Conservation (phyloP, 2,888 invertebrate genomes). For the Trissonchulus latispiculum region DNA sequence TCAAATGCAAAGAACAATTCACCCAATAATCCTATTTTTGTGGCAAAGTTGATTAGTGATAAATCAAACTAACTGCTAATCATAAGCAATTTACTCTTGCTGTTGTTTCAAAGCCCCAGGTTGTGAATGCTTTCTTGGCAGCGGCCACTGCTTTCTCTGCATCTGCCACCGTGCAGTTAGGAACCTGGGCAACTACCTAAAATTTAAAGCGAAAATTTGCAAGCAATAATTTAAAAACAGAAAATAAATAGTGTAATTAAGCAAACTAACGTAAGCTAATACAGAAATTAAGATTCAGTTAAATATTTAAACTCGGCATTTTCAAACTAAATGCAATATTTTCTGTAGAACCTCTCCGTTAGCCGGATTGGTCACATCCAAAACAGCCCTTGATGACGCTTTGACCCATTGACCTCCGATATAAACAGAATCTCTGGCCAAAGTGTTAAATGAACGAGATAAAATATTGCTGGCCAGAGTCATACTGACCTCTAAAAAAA, state of each 20-base stretch:
- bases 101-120: conserved; percentile 18
- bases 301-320: too few species aligned
- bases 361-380: conserved; percentile 21
- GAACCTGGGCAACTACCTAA: conserved; percentile 16
- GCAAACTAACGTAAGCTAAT: too few species aligned
- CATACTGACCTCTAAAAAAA: too few species aligned
- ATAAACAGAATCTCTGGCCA: background rate
- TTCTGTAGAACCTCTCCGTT: conserved; percentile 14
- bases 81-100: conserved; percentile 18
- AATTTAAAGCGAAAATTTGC: conserved; percentile 2
- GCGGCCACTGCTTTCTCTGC: background rate
- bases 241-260: too few species aligned
- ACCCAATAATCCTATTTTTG: too few species aligned
- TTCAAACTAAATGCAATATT: too few species aligned
- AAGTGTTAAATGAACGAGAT: background rate
- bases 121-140: conserved; percentile 12
- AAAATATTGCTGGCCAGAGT: too few species aligned
- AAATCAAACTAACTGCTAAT: too few species aligned
- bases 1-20: too few species aligned
- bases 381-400: background rate
- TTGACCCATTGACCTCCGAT: conserved; percentile 12
- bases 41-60: too few species aligned
- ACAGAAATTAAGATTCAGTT: too few species aligned
- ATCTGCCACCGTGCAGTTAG: conserved; percentile 14
- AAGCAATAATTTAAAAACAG: too few species aligned